Evolutionary conservation across 2,113 vertebrate genomes (phyloP), one percentile per base, ranked within the genome.

Genomic region (pig (Sus scrofa)): DNA sequence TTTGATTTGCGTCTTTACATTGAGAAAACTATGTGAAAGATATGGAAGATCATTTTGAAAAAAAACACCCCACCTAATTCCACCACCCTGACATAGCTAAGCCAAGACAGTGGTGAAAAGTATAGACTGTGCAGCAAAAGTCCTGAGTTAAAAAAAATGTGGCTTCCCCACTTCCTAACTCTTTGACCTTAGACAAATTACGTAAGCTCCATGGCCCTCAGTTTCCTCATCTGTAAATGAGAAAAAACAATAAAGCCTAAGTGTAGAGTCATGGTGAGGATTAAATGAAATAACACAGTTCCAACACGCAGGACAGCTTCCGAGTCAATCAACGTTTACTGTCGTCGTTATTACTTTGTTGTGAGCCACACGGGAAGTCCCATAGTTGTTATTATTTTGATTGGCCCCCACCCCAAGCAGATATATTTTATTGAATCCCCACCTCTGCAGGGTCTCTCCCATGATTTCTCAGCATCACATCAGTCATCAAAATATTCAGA

Each of bases 201-300:
- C n/a, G n/a, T n/a, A n/a, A n/a, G n/a, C n/a, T n/a, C n/a, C n/a
- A n/a, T n/a, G n/a, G n/a, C 44, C 44, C 44, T 44, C 93, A n/a
- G 50, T 63, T 70, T 95, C 27, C 68, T 95, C 26, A 19, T 71
- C 87, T 92, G 63, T 79, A 58, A 86, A 96, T 93, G 1, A 78
- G 58, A 63, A 95, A 67, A 85, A 44, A 44, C 8, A 44, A 6
- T 18, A 65, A 90, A 73, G 30, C 70, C 22, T 50, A 9, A 15
- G 2, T 1, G 12, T 6, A 54, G 32, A 50, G 27, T 74, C 6
- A 10, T 0, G 12, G 32, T 50, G 52, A 82, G n/a, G 56, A 56
- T 16, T 8, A 74, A 67, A 32, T 91, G 67, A 75, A 30, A 24
- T 70, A 67, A 89, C 4, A 14, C 37, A 3, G 63, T 22, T 68